Conservation (phyloP, 2,888 invertebrate species). For the Eucera pruinosa region DNA sequence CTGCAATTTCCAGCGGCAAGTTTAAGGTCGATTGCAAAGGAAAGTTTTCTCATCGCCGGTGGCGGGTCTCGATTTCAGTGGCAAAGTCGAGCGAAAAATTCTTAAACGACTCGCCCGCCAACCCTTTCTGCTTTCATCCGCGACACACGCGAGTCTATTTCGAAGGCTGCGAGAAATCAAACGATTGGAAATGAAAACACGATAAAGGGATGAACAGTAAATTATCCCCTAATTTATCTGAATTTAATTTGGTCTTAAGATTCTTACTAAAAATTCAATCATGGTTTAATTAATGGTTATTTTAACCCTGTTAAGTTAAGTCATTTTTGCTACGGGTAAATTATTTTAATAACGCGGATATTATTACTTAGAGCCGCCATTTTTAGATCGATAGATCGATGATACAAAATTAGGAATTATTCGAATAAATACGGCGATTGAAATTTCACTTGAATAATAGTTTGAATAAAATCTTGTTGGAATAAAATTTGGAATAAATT, state of each 20-base stretch:
- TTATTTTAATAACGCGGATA: no score
- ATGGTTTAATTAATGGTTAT: no score
- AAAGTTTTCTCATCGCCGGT: constrained; percentile 21
- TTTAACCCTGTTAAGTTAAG: no score
- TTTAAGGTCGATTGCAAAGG: neutral
- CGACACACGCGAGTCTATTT: constrained; percentile 28
- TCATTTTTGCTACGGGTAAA: no score
- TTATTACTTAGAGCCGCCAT: no score
- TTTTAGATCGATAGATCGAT: no score
- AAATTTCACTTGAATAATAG: no score
- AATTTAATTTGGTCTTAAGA: neutral
- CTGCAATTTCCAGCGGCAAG: constrained; percentile 11
- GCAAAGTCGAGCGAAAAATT: constrained; percentile 19
- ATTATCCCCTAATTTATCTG: neutral
- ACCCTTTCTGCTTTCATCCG: neutral
- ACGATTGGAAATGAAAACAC: constrained; percentile 12
- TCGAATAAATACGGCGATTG: no score
- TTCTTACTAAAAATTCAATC: constrained; percentile 1
- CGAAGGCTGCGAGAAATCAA: neutral
- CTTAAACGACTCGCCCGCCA: neutral
- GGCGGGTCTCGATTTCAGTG: neutral
- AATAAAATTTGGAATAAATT: no score
- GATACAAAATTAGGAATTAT: no score
- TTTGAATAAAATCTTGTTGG: no score
- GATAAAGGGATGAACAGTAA: neutral